Evolutionary conservation across 2,888 invertebrate genomes (phyloP).

Genomic region (Trachelus troglodyta): DNA sequence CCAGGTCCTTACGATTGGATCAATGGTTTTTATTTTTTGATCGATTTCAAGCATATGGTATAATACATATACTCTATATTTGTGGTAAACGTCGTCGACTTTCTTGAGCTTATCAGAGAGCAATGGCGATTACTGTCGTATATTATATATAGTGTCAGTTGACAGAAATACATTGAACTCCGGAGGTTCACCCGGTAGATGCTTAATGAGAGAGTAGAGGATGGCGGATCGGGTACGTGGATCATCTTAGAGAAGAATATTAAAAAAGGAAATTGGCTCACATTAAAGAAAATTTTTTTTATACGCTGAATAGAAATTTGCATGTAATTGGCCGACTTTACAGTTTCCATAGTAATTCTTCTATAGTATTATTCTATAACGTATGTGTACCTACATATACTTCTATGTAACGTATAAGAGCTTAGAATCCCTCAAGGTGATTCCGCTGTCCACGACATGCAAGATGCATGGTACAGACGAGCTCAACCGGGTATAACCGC

Average conservation of each 20-base stretch:
- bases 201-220: neutral
- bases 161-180: neutral
- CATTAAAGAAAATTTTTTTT: neutral
- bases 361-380: neutral
- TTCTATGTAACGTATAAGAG: neutral
- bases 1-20: neutral
- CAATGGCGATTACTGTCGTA: neutral
- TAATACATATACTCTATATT: neutral
- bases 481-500: neutral
- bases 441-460: neutral
- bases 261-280: neutral
- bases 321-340: neutral
- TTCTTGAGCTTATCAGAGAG: neutral
- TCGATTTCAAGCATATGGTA: neutral
- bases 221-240: neutral
- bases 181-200: neutral
- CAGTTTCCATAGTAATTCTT: neutral
- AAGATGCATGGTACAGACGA: neutral
- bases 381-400: neutral
- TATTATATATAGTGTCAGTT: neutral
- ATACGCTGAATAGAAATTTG: neutral
- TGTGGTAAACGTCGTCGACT: neutral
- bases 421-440: neutral
- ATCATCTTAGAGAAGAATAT: neutral
- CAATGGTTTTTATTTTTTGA: neutral